These are phyloP conservation scores for Helicoverpa zea DNA, from an alignment of 1,140 invertebrate species.

Conservation along the genomic window DNA sequence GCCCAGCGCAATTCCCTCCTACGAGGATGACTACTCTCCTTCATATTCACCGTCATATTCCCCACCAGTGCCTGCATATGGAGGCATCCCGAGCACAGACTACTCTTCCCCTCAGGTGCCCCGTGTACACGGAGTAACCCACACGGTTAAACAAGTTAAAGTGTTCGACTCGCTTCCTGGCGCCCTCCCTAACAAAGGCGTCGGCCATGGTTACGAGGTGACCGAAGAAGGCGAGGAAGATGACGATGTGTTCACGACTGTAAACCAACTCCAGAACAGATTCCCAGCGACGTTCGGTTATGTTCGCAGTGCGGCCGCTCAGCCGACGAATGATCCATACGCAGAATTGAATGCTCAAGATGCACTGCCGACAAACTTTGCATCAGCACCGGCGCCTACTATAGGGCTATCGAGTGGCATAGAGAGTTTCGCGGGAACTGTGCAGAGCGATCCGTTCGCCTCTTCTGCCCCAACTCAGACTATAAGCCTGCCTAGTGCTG, in stretches of 20 bases:
- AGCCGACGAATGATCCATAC: conserved; percentile 63
- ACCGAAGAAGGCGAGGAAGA: conserved; percentile 80
- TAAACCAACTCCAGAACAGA: conserved; percentile 71
- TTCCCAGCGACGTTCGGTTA: conserved; percentile 72
- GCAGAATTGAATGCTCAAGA: conserved; percentile 60
- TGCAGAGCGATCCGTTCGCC: conserved; percentile 58
- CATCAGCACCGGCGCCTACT: conserved; percentile 59
- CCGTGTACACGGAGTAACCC: conserved; percentile 72
- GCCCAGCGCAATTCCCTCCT: conserved; percentile 60
- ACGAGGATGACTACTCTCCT: conserved; percentile 67
- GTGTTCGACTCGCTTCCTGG: conserved; percentile 79
- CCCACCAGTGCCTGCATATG: conserved; percentile 64
- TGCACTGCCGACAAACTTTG: conserved; percentile 64
- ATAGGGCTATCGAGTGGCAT: conserved; percentile 58
- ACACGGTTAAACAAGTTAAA: conserved; percentile 81
- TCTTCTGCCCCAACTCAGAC: conserved; percentile 52
- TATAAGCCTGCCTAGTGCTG: conserved; percentile 49
- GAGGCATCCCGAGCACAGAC: conserved; percentile 43
- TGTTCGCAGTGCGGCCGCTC: conserved; percentile 61
- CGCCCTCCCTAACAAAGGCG: conserved; percentile 58
- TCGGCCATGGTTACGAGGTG: conserved; percentile 75
- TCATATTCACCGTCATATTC: conserved; percentile 62
- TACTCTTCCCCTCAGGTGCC: conserved; percentile 54
- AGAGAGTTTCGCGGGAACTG: conserved; percentile 62
- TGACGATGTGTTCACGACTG: conserved; percentile 73